A percentile compares a stretch with the other conserved stretches of the same genome.
phyloP scores from a whole-genome alignment of 2,113 vertebrate species.

The Poeciliopsis occidentalis region DNA sequence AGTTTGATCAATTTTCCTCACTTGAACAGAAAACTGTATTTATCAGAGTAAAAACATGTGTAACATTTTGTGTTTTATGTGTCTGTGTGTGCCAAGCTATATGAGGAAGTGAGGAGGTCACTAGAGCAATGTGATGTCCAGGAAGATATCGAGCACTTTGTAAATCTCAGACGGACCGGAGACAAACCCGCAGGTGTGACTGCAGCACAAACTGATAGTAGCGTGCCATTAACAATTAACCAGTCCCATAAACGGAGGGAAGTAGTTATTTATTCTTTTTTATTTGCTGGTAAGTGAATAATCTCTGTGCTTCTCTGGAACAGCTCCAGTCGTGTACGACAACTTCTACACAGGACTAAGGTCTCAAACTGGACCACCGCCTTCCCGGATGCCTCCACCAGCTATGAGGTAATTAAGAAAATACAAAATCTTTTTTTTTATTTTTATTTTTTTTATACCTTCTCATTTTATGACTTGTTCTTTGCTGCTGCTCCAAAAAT shows the following conservation, averaged over 20 bases:
- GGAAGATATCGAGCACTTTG: slow-evolving; percentile 90
- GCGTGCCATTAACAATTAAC: neutral
- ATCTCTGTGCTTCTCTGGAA: neutral
- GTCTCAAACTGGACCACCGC: slow-evolving; percentile 50
- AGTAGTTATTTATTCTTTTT: neutral
- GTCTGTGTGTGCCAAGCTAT: slow-evolving; percentile 78
- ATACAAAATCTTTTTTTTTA: neutral
- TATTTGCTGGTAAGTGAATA: neutral
- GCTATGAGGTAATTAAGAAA: slow-evolving; percentile 56
- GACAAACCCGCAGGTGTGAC: slow-evolving; percentile 87
- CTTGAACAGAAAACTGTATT: neutral
- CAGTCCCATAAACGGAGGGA: neutral
- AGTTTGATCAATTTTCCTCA: neutral
- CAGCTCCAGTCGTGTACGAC: slow-evolving; percentile 89
- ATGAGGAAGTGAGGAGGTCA: slow-evolving; percentile 91
- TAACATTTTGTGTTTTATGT: neutral
- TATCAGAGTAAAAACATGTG: neutral
- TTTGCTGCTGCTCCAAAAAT: neutral
- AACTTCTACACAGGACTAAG: slow-evolving; percentile 90
- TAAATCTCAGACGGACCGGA: slow-evolving; percentile 87
- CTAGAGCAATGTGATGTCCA: slow-evolving; percentile 91
- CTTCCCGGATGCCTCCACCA: slow-evolving; percentile 43
- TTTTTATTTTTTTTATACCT: neutral
- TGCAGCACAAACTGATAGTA: neutral
- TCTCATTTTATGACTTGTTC: neutral